A percentile compares a stretch with the other conserved stretches of the same genome.
Evolutionary conservation across 2,113 vertebrate species (phyloP).

Genomic region (Varanus komodoensis): DNA sequence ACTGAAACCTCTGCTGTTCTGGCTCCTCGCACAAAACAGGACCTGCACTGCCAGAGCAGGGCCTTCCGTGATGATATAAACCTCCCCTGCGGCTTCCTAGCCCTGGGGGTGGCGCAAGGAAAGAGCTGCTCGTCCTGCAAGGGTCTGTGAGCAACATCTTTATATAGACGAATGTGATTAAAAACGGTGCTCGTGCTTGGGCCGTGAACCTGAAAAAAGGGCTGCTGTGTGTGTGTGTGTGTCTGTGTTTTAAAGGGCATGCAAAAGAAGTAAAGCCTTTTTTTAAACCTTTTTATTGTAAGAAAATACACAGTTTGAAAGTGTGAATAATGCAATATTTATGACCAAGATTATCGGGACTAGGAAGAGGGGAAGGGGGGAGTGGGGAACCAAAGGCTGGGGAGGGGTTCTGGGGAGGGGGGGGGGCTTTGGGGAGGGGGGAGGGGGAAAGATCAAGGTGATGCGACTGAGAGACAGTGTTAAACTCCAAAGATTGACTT

Average conservation of each 20-base stretch:
- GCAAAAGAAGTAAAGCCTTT: constrained; percentile 98
- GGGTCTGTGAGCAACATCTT: constrained; percentile 93
- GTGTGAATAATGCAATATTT: constrained; percentile 90
- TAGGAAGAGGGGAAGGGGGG: constrained; percentile 54
- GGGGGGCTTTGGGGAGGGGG: background rate
- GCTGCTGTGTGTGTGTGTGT: background rate
- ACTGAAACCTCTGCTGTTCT: background rate
- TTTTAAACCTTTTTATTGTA: constrained; percentile 88
- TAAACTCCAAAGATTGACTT: constrained; percentile 82
- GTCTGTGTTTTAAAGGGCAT: constrained; percentile 92
- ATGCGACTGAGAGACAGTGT: constrained; percentile 78
- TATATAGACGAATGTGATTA: constrained; percentile 99
- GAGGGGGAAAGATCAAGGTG: constrained; percentile 73
- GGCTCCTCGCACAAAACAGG: background rate
- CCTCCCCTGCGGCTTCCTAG: background rate
- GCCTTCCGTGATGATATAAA: too few relatives aligned
- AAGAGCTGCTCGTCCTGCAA: constrained; percentile 33
- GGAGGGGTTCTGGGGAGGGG: background rate
- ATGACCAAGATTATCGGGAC: constrained; percentile 81
- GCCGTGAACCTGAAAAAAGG: constrained; percentile 89
- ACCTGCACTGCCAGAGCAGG: too few relatives aligned
- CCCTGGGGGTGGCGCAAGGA: background rate
- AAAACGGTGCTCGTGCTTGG: constrained; percentile 95
- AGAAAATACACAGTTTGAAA: constrained; percentile 96
- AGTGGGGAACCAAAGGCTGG: constrained; percentile 55